Percentiles rank a stretch among this genome's conserved stretches.
Evolutionary conservation across 2,888 invertebrate species (phyloP).

Genomic region (Caenorhabditis sp.): DNA sequence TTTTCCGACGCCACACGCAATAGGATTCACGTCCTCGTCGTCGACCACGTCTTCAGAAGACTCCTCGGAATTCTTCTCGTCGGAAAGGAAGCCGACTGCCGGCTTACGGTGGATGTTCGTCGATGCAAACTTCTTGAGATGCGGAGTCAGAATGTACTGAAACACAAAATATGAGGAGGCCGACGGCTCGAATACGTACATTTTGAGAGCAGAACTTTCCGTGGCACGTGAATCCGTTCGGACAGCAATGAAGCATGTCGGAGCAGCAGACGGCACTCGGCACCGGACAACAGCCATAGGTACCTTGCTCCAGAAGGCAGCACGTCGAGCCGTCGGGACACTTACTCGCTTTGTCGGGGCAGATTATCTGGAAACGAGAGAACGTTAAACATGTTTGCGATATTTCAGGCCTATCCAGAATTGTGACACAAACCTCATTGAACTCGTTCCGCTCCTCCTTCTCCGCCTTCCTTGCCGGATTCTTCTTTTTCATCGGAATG

Average conservation of each 20-base stretch:
- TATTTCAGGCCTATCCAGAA: not conserved
- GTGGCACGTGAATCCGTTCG: conserved; percentile 63
- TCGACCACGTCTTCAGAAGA: not conserved
- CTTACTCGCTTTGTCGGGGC: conserved; percentile 55
- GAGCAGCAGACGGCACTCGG: conserved; percentile 54
- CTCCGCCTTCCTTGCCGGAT: conserved; percentile 34
- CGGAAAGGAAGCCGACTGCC: conserved; percentile 37
- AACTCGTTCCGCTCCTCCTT: conserved; percentile 44
- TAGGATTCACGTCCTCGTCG: conserved; percentile 26
- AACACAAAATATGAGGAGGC: not conserved
- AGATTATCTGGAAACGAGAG: conserved; percentile 30
- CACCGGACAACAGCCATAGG: conserved; percentile 61
- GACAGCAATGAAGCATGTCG: conserved; percentile 69
- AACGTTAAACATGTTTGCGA: not conserved
- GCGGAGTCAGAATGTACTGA: conserved; percentile 37
- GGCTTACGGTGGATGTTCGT: conserved; percentile 58
- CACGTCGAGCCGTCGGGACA: conserved; percentile 57
- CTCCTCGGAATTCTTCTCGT: conserved; percentile 12
- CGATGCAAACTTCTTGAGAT: conserved; percentile 59
- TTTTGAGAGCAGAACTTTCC: conserved; percentile 61
- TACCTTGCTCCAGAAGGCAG: conserved; percentile 52
- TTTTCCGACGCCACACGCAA: conserved; percentile 49
- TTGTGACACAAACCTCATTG: conserved; percentile 32
- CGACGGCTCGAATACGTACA: not conserved
- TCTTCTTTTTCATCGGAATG: conserved; percentile 43